A percentile compares a stretch with the other conserved stretches of the same genome.
Conservation (phyloP, 2,888 invertebrate species). For the Drosophila kambysellisi region DNA sequence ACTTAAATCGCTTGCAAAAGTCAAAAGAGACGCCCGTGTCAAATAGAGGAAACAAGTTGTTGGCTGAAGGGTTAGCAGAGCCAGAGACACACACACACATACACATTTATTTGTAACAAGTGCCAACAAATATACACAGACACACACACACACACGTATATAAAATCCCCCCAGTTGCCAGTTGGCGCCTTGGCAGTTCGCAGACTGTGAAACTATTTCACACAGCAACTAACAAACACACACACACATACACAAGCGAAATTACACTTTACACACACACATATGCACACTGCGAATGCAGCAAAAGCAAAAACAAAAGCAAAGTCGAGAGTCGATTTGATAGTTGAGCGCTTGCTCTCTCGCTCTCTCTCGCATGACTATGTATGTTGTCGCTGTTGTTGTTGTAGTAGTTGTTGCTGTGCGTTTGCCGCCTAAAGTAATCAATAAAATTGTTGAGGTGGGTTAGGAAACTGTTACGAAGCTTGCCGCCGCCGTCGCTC, state of each 20-base stretch:
- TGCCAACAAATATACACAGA: conserved; percentile 33
- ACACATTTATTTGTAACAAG: conserved; percentile 48
- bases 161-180: conserved; percentile 50
- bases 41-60: conserved; percentile 80
- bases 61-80: conserved; percentile 64
- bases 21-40: conserved; percentile 67
- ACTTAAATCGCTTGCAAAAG: conserved; percentile 60
- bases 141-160: neutral
- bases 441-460: conserved; percentile 85
- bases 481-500: conserved; percentile 49
- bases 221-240: conserved; percentile 28
- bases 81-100: conserved; percentile 16
- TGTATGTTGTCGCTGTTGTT: conserved; percentile 24
- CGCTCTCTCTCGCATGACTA: conserved; percentile 57
- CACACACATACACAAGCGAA: conserved; percentile 21
- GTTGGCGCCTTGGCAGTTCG: conserved; percentile 69
- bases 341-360: conserved; percentile 57
- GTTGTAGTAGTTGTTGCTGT: conserved; percentile 41
- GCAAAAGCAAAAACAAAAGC: conserved; percentile 41
- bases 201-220: conserved; percentile 75
- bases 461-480: conserved; percentile 85
- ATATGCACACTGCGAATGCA: conserved; percentile 45
- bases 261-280: conserved; percentile 54
- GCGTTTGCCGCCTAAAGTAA: conserved; percentile 81
- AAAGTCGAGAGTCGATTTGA: conserved; percentile 48